Conservation (phyloP, 2,113 vertebrate genomes). For the Panthera uncia region DNA sequence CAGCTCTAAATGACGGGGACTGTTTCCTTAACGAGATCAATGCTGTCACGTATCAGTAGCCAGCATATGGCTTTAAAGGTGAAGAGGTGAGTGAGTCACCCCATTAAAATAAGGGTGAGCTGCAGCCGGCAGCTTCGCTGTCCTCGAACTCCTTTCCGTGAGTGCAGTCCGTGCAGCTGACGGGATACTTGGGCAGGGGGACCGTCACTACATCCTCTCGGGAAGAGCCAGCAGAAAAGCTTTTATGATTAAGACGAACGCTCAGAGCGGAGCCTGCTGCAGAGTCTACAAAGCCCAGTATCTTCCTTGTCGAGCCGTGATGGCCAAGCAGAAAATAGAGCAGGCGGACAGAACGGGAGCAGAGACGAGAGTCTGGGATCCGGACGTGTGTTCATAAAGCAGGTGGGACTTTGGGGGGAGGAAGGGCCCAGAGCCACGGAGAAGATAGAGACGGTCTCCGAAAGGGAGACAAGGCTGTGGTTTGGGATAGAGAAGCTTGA, state of each 20-base stretch:
- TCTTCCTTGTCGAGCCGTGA: no score
- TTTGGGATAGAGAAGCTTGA: background rate
- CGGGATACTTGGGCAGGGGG: background rate
- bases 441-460: background rate
- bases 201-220: accelerated
- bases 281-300: background rate
- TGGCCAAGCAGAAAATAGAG: background rate
- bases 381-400: background rate
- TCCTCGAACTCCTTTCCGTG: background rate
- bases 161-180: background rate
- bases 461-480: background rate
- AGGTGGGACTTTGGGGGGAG: background rate
- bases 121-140: background rate
- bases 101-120: background rate
- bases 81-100: background rate
- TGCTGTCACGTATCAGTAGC: accelerated
- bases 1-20: background rate
- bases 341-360: no score
- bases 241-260: accelerated
- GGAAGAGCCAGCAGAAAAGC: background rate
- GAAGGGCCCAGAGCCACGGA: background rate
- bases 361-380: background rate
- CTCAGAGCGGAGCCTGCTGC: background rate
- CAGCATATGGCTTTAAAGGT: background rate
- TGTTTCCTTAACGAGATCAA: background rate